These are phyloP conservation scores for Brienomyrus brachyistius DNA, from an alignment of 2,113 vertebrate species.

Conservation along the genomic window DNA sequence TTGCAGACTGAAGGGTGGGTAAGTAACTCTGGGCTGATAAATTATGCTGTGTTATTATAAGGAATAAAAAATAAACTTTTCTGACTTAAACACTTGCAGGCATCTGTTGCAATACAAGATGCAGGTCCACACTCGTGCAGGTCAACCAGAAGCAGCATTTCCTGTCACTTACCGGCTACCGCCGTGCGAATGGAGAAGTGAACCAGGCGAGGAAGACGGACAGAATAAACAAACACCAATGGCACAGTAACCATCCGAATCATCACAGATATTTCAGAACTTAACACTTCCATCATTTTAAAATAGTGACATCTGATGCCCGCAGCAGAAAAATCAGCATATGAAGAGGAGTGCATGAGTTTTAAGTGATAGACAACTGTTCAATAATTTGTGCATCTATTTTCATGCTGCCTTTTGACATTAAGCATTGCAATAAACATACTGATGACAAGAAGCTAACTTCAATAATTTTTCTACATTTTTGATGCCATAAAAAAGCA, in stretches of 20 bases:
- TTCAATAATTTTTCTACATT: neutral
- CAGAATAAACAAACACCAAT: neutral
- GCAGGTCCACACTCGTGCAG: conserved; percentile 42
- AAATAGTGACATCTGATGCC: neutral
- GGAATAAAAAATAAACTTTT: neutral
- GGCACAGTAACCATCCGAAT: neutral
- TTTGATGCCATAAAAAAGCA: neutral
- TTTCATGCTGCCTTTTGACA: neutral
- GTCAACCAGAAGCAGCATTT: conserved; percentile 28
- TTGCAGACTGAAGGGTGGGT: neutral
- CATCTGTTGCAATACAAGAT: conserved; percentile 10
- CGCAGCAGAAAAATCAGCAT: neutral
- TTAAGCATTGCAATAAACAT: neutral
- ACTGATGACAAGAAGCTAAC: neutral
- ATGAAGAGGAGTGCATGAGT: neutral
- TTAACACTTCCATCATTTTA: neutral
- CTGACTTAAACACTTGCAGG: neutral
- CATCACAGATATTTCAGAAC: neutral
- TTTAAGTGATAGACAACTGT: neutral
- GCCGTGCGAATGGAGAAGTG: conserved; percentile 39
- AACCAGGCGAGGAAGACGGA: conserved; percentile 17
- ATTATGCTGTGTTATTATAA: neutral
- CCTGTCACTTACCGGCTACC: conserved; percentile 58
- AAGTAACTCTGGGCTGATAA: neutral
- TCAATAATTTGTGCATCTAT: neutral